Conservation (phyloP, 1,140 invertebrate species). For the Episyrphus balteatus region DNA sequence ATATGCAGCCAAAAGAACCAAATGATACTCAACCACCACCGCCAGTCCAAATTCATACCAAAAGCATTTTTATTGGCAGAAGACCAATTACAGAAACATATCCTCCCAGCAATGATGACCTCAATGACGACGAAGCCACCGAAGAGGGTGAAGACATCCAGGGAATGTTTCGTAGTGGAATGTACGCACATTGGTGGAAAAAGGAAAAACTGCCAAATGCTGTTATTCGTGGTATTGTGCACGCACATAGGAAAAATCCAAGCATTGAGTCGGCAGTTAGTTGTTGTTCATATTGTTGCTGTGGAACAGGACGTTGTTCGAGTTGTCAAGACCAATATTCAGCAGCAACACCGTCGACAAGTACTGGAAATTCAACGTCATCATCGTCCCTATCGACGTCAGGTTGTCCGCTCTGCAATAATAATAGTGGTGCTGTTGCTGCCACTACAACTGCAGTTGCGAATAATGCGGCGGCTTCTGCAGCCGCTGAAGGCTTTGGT, state of each 20-base stretch:
- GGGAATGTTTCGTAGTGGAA: slow-evolving; percentile 60
- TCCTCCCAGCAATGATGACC: neutral
- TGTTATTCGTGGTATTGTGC: slow-evolving; percentile 44
- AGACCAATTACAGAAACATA: slow-evolving; percentile 3
- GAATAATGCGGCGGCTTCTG: no score
- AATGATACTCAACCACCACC: neutral
- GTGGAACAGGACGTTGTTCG: slow-evolving; percentile 16
- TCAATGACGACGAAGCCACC: slow-evolving; percentile 18
- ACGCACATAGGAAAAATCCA: slow-evolving; percentile 26
- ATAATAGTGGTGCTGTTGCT: neutral
- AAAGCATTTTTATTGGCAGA: slow-evolving; percentile 22
- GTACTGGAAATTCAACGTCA: neutral
- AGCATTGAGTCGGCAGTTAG: slow-evolving; percentile 7
- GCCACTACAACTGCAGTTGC: neutral
- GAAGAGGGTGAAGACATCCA: slow-evolving; percentile 12
- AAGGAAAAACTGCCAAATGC: slow-evolving; percentile 66
- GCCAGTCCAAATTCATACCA: slow-evolving; percentile 22
- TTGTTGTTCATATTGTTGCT: slow-evolving; percentile 18
- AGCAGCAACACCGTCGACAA: neutral
- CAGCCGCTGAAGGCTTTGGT: neutral
- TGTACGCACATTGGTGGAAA: slow-evolving; percentile 87
- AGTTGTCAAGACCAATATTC: slow-evolving; percentile 12
- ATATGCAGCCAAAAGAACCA: neutral
- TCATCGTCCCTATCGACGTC: neutral
- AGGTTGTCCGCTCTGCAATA: neutral